Percentiles rank a stretch among this genome's conserved stretches.
These are phyloP conservation scores for Acromyrmex charruanus DNA, from an alignment of 1,140 invertebrate genomes.

Conservation along the genomic window DNA sequence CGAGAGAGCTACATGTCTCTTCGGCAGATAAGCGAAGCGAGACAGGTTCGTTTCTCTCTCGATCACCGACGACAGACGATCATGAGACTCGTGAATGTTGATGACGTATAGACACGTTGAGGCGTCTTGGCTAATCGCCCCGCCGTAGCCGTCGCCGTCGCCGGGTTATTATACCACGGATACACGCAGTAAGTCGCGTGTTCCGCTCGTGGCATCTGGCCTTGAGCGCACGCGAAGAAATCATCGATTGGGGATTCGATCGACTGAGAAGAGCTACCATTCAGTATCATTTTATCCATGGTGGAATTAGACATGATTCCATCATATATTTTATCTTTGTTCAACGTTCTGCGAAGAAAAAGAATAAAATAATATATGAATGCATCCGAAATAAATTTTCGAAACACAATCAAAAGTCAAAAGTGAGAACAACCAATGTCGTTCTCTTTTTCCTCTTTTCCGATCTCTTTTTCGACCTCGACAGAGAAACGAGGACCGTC, in stretches of 20 bases:
- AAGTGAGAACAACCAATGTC: not conserved
- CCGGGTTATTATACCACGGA: not conserved
- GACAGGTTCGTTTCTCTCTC: conserved; percentile 60
- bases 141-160: too few relatives aligned
- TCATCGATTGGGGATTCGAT: conserved; percentile 57
- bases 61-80: conserved; percentile 30
- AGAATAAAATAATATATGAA: too few relatives aligned
- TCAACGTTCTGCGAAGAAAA: too few relatives aligned
- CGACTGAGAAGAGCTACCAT: not conserved
- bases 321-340: too few relatives aligned
- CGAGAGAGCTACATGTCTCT: not conserved
- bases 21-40: conserved; percentile 65
- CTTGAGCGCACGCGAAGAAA: conserved; percentile 73
- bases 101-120: conserved; percentile 66
- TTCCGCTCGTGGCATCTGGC: conserved; percentile 72
- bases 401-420: not conserved
- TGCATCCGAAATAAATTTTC: too few relatives aligned
- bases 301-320: too few relatives aligned
- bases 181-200: conserved; percentile 71
- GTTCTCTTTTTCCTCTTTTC: not conserved
- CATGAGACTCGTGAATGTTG: conserved; percentile 49
- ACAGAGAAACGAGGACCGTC: not conserved
- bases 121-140: conserved; percentile 63
- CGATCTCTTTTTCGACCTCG: not conserved
- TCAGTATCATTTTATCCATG: too few relatives aligned